Base-by-base conservation (phyloP, 2,113 vertebrate species). In the Plecotus auritus region DNA sequence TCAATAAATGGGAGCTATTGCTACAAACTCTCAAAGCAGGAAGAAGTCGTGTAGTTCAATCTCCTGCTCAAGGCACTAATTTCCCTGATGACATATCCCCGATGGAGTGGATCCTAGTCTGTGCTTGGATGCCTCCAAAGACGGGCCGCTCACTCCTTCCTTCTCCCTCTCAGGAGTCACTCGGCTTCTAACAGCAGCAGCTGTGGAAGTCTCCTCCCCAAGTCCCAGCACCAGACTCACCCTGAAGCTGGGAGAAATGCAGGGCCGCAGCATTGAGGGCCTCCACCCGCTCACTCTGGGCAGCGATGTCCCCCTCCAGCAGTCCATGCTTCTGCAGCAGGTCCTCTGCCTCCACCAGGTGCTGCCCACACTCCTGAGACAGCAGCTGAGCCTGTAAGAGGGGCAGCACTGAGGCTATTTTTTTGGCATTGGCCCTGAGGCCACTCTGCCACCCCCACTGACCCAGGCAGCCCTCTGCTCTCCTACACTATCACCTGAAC, bases 291-390 rank as follows among this genome's bases (percentile, higher is more conserved):
- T 99, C 99, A 0, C 98, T 98, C 98, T 99, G 99, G 2, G 99
- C 99, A 0, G 98, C 30, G 9, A 99, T 98, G 95, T 99, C 99
- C 0, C 99, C 99, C 90, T 99, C 99, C 97, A 99, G 98, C 30
- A 99, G 98, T 51, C 98, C 97, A 1, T 99, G 99, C 86, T 99
- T 99, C 98, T 99, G 99, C 93, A 99, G 97, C 17, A 99, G 97
- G 95, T 99, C 99, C 3, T 99, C 99, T 0, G 99, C 99, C 97
- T 99, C 99, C 95, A 99, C 98, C 13, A 99, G 99, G 64, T 99
- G 99, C 91, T 99, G 99, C 67, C 99, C 99, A 51, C 99, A 97
- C 54, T 99, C 99, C 96, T 99, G 99, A 0, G 99, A 99, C 32
- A 99, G 97, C 97, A 99, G 98, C 96, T 98, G 98, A 59, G 98